Conservation (phyloP, 2,797 vertebrate genomes). For the Characodon lateralis region DNA sequence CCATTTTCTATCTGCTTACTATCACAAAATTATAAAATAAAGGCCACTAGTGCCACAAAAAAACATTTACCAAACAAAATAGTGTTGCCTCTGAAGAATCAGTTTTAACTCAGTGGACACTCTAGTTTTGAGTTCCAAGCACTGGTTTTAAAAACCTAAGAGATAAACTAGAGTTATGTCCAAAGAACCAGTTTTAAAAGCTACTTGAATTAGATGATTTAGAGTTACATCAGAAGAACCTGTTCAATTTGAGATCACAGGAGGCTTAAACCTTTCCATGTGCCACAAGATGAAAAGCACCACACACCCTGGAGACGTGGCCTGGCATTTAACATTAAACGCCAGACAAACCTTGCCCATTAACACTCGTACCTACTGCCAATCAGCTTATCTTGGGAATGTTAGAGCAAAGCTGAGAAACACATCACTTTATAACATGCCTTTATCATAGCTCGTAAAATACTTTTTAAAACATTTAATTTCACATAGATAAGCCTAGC, state of each 20-base stretch:
- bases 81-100: too few species aligned
- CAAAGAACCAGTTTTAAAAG: not conserved
- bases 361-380: not conserved
- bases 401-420: not conserved
- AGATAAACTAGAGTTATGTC: not conserved
- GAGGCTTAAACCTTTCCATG: too few species aligned
- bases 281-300: not conserved
- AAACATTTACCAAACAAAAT: too few species aligned
- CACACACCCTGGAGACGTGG: not conserved
- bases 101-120: not conserved
- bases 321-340: not conserved
- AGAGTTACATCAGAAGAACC: too few species aligned
- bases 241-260: too few species aligned
- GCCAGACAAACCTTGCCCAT: not conserved
- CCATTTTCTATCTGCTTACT: too few species aligned
- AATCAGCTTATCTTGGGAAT: slow-evolving; percentile 3
- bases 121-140: not conserved
- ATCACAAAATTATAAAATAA: too few species aligned
- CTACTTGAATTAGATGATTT: not conserved
- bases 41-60: too few species aligned
- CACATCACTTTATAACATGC: not conserved
- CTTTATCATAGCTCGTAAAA: not conserved
- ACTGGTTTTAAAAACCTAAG: not conserved
- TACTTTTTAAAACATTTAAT: not conserved
- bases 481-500: not conserved